Conservation (phyloP, 2,797 vertebrate species). For the Syngnathus rostellatus region DNA sequence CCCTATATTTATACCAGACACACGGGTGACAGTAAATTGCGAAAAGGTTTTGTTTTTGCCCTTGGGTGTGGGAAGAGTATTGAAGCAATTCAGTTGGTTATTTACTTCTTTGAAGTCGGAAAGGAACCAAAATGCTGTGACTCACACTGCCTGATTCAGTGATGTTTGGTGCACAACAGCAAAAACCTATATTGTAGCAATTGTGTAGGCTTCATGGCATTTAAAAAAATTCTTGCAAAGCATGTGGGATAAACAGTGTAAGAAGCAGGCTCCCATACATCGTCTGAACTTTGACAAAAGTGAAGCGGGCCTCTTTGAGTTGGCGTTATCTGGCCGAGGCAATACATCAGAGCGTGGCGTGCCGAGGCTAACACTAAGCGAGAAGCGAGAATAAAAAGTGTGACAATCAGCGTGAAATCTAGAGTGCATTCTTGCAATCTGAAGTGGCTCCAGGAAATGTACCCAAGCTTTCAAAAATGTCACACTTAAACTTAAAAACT, state of each 20-base stretch:
- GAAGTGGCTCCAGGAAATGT: background rate
- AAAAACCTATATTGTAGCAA: background rate
- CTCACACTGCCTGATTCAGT: background rate
- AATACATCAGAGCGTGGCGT: background rate
- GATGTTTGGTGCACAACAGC: background rate
- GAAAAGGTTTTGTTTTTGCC: background rate
- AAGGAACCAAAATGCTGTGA: background rate
- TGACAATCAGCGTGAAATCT: background rate
- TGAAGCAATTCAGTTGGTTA: background rate
- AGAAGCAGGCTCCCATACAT: background rate
- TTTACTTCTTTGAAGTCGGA: background rate
- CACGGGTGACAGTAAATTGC: background rate
- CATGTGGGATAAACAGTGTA: background rate
- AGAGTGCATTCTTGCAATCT: background rate
- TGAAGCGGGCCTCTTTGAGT: background rate
- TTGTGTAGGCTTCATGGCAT: background rate
- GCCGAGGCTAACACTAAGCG: background rate
- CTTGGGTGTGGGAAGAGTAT: background rate
- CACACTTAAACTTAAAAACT: background rate
- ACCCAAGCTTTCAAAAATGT: background rate
- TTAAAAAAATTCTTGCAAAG: background rate
- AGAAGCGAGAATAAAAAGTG: background rate
- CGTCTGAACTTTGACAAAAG: conserved; percentile 1
- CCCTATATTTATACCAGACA: background rate
- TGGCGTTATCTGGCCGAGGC: background rate